Conservation (phyloP, 2,113 vertebrate genomes). For the Myiozetetes cayanensis region DNA sequence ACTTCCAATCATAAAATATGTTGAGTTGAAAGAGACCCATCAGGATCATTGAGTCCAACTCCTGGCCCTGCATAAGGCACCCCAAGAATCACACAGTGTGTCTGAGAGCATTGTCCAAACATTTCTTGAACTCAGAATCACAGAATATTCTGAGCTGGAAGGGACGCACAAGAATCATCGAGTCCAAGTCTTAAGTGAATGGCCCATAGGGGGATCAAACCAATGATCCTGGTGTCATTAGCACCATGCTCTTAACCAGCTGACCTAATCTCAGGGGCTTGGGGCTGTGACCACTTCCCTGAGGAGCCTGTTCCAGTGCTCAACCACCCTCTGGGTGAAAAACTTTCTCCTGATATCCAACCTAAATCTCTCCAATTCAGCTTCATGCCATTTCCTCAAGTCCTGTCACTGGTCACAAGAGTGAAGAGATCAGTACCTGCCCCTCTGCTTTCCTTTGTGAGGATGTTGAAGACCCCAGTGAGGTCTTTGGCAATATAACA, state of each 20-base stretch:
- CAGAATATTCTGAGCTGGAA: neutral
- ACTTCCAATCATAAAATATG: neutral
- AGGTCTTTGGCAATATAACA: neutral
- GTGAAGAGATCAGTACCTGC: neutral
- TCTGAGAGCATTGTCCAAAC: neutral
- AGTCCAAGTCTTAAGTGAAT: neutral
- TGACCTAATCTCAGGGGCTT: neutral
- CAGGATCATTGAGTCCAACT: neutral
- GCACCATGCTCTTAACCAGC: neutral
- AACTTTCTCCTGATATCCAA: neutral
- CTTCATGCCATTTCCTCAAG: neutral
- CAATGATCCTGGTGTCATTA: neutral
- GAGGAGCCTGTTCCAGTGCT: neutral
- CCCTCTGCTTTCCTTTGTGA: accelerated
- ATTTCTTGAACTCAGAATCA: neutral
- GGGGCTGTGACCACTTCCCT: neutral
- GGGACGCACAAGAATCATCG: neutral
- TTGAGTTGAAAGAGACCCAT: neutral
- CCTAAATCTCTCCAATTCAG: neutral
- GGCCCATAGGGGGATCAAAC: neutral
- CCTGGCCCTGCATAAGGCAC: neutral
- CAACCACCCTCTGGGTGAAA: neutral
- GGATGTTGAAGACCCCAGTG: neutral
- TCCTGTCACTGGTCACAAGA: neutral
- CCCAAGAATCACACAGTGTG: neutral